Base-by-base conservation (phyloP, 2,113 vertebrate species). In the Paradoxurus hermaphroditus region DNA sequence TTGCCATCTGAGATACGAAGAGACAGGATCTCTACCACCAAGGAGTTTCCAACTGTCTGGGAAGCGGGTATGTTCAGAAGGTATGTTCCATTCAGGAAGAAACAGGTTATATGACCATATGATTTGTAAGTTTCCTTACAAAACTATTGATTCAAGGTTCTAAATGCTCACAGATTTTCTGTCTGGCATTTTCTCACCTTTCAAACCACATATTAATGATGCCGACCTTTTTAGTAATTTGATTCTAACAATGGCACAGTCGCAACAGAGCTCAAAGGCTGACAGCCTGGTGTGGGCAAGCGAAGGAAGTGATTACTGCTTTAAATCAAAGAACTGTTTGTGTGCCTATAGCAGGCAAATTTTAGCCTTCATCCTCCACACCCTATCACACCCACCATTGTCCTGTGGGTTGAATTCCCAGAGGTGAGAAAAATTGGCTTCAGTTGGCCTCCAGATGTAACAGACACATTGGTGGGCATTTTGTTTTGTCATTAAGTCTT, bases 201-300 rank as follows among this genome's bases (percentile, higher is more conserved):
- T 89, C 97, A 95, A 98, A 90, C 49, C 13, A 0, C 41, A 27
- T 90, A 94, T 96, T 98, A 98, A 98, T 73, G 65, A 96, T 62
- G 96, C 97, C 97, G 98, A 99, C 98, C 98, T 99, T 98, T 98
- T 77, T 53, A 46, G 98, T 98, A 98, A 98, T 98, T 98, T 97
- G 94, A 98, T 98, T 99, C 91, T 97, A 91, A 98, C 96, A 95
- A 6, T 62, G 84, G 94, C 67, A 67, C 59, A 79, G 91, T 91
- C 91, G 97, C 90, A 96, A n/a, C 95, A 94, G 98, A 97, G 86
- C 87, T 77, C 84, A 86, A 36, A 95, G 49, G 83, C 97, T 97
- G 96, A 97, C 93, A 94, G 94, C 97, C 96, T 86, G 93, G 78
- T 63, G 81, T 49, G 84, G 86, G 86, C 51, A 59, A 95, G 87